Percentiles rank a stretch among this genome's conserved stretches.
Conservation (phyloP, 1,140 invertebrate genomes). For the Drosophila lacteicornis region DNA sequence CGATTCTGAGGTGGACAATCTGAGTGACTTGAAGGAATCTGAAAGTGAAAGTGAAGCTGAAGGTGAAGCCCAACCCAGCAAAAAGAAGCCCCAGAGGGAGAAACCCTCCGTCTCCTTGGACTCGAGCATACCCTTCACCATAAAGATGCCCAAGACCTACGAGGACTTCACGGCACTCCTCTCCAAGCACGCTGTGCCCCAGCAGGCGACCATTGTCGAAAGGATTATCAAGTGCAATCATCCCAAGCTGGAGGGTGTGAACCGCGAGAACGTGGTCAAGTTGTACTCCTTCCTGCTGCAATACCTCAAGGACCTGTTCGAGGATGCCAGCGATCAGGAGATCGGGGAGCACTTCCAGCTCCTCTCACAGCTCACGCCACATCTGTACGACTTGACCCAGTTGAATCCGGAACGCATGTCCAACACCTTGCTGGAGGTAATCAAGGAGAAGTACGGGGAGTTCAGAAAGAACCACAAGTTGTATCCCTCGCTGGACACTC, state of each 20-base stretch:
- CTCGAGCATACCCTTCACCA: slow-evolving; percentile 90
- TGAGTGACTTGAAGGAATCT: slow-evolving; percentile 85
- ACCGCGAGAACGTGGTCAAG: slow-evolving; percentile 91
- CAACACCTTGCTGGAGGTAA: slow-evolving; percentile 88
- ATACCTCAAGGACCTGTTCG: slow-evolving; percentile 89
- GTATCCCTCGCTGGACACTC: slow-evolving; percentile 90
- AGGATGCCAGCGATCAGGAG: slow-evolving; percentile 84
- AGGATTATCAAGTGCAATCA: slow-evolving; percentile 95
- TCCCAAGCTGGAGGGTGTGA: slow-evolving; percentile 90
- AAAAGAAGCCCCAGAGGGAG: slow-evolving; percentile 45
- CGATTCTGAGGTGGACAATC: slow-evolving; percentile 83
- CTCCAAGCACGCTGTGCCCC: slow-evolving; percentile 87
- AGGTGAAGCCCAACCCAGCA: slow-evolving; percentile 23
- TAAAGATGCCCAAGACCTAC: slow-evolving; percentile 88
- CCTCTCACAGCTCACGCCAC: slow-evolving; percentile 88
- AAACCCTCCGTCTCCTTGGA: slow-evolving; percentile 71
- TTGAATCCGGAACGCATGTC: slow-evolving; percentile 89
- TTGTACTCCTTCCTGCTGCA: slow-evolving; percentile 91
- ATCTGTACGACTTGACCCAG: slow-evolving; percentile 91
- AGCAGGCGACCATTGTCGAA: slow-evolving; percentile 90
- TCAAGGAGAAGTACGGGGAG: slow-evolving; percentile 90
- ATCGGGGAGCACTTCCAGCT: slow-evolving; percentile 87
- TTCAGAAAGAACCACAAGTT: slow-evolving; percentile 88
- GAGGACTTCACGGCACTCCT: slow-evolving; percentile 89
- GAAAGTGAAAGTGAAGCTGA: slow-evolving; percentile 73